A percentile compares a stretch with the other conserved stretches of the same genome.
Evolutionary conservation across 1,140 invertebrate genomes (phyloP).

Genomic region (Eciton burchellii): DNA sequence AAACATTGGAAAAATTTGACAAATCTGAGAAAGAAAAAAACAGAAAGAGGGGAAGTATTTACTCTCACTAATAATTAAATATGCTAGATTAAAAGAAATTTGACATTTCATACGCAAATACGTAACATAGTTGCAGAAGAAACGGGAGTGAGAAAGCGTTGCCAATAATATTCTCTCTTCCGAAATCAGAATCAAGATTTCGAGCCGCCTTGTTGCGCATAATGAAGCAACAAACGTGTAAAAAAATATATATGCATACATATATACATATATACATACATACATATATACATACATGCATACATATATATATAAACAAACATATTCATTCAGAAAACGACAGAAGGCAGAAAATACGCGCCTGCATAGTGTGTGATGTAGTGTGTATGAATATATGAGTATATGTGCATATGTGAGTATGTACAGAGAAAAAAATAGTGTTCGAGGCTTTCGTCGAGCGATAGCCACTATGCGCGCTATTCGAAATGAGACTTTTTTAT

Average conservation of each 20-base stretch:
- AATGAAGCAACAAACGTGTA: conserved; percentile 30
- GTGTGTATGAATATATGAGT: conserved; percentile 7
- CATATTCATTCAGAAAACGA: conserved; percentile 15
- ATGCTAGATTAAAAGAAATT: background rate
- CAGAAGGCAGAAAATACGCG: conserved; percentile 24
- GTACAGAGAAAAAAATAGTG: conserved; percentile 55
- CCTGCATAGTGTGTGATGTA: conserved; percentile 41
- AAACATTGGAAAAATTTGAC: background rate
- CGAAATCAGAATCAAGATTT: conserved; percentile 43
- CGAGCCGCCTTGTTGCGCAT: conserved; percentile 31
- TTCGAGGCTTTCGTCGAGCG: conserved; percentile 67
- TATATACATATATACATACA: conserved; percentile 5
- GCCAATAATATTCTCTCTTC: conserved; percentile 50
- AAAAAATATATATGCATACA: background rate
- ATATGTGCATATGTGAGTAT: conserved; percentile 54
- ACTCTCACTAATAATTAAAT: background rate
- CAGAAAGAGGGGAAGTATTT: no score
- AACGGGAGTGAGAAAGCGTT: conserved; percentile 26
- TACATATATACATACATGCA: background rate
- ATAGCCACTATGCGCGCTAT: conserved; percentile 55
- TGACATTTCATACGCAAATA: conserved; percentile 37
- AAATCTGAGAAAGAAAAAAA: no score
- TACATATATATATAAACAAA: background rate
- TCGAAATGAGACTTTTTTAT: conserved; percentile 69
- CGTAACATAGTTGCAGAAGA: conserved; percentile 12